A percentile compares a stretch with the other conserved stretches of the same genome.
Evolutionary conservation across 2,888 invertebrate genomes (phyloP).

Genomic region (Leptinotarsa tumamoca): DNA sequence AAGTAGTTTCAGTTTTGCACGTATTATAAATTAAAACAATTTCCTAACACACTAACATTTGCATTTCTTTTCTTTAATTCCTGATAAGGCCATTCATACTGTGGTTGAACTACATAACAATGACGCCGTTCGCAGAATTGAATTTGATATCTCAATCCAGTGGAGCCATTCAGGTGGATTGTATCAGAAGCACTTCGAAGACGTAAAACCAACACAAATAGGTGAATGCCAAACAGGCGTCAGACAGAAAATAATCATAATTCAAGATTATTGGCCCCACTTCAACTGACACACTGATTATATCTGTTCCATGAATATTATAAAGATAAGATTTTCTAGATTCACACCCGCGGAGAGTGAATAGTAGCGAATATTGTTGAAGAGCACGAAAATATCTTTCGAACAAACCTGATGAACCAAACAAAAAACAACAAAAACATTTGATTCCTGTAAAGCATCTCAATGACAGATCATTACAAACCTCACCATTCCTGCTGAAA

Average conservation of each 20-base stretch:
- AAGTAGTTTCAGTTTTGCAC: too few relatives aligned
- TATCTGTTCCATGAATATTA: constrained; percentile 2
- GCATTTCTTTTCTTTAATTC: not conserved
- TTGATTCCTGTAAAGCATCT: too few relatives aligned
- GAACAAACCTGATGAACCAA: not conserved
- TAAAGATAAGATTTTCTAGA: not conserved
- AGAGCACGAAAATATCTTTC: not conserved
- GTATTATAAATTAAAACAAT: not conserved
- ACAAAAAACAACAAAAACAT: too few relatives aligned
- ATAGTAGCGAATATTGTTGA: not conserved
- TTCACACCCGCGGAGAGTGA: not conserved
- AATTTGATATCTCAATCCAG: not conserved
- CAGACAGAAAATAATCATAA: not conserved
- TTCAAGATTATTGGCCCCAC: not conserved
- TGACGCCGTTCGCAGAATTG: not conserved
- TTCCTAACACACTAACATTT: not conserved
- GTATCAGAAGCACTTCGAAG: not conserved
- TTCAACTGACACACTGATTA: not conserved
- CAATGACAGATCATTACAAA: too few relatives aligned
- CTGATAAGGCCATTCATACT: not conserved
- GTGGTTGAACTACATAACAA: not conserved
- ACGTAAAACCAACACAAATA: not conserved
- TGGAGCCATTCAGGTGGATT: not conserved
- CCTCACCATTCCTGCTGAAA: too few relatives aligned
- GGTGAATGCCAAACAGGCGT: not conserved